A percentile compares a stretch with the other conserved stretches of the same genome.
phyloP scores from a whole-genome alignment of 2,888 invertebrate genomes.

The Auanema freiburgensis region DNA sequence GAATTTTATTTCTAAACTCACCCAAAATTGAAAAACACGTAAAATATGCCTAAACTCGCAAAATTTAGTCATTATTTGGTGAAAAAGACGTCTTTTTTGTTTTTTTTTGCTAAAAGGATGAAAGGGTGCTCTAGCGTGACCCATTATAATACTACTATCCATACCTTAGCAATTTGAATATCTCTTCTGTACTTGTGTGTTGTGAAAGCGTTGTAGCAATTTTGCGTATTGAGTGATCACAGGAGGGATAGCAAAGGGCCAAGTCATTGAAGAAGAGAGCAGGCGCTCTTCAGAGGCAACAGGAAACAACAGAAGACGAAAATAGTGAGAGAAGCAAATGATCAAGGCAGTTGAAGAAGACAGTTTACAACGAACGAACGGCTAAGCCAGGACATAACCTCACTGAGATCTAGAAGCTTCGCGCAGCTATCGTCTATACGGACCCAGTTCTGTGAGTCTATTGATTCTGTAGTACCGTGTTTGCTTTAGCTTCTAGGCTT shows the following conservation, averaged over 20 bases:
- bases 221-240: too few species aligned
- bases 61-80: constrained; percentile 11
- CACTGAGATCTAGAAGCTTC: constrained; percentile 10
- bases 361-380: constrained; percentile 14
- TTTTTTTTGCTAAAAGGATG: constrained; percentile 13
- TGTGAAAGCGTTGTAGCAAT: too few species aligned
- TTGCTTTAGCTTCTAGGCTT: constrained; percentile 1
- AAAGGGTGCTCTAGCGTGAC: constrained; percentile 17
- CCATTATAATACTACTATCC: not conserved
- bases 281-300: too few species aligned
- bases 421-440: constrained; percentile 20
- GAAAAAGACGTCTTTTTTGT: constrained; percentile 11
- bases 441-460: constrained; percentile 7
- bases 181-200: too few species aligned
- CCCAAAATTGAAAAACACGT: constrained; percentile 12
- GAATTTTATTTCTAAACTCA: constrained; percentile 3
- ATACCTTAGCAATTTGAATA: too few species aligned
- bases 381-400: not conserved
- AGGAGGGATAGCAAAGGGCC: too few species aligned
- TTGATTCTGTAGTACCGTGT: not conserved
- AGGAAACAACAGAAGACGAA: too few species aligned
- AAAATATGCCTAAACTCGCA: constrained; percentile 3
- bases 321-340: too few species aligned
- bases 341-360: not conserved
- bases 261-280: too few species aligned